Evolutionary conservation across 2,113 vertebrate genomes (phyloP).

Genomic region (Pluvialis apricaria): DNA sequence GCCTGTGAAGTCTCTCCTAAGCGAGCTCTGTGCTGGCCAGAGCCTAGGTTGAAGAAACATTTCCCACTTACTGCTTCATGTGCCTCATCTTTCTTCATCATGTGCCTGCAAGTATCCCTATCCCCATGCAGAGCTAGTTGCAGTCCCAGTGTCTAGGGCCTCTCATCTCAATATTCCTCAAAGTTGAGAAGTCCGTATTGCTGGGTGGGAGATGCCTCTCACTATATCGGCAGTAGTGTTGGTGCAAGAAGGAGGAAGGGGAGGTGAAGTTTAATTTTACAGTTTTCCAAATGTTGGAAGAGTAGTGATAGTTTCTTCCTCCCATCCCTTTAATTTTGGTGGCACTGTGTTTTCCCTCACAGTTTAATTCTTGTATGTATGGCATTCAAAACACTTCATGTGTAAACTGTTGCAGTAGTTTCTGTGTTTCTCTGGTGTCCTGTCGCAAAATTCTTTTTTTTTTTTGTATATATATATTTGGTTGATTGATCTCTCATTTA

Average conservation of each 20-base stretch:
- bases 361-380: background rate
- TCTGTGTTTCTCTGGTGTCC: background rate
- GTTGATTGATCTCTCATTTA: background rate
- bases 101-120: background rate
- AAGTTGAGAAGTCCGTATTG: background rate
- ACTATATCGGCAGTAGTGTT: rapidly evolving
- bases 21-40: background rate
- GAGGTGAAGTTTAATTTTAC: background rate
- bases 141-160: background rate
- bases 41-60: background rate
- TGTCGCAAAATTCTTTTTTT: too few relatives aligned
- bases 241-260: background rate
- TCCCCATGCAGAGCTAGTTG: background rate
- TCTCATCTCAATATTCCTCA: background rate
- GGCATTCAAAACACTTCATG: background rate
- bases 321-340: background rate
- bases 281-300: background rate
- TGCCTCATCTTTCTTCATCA: rapidly evolving
- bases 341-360: background rate
- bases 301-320: background rate
- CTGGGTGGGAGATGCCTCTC: background rate
- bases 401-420: background rate
- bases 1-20: background rate
- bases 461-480: background rate
- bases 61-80: background rate